Evolutionary conservation across 2,113 vertebrate species (phyloP).

Genomic region (Calypte anna): DNA sequence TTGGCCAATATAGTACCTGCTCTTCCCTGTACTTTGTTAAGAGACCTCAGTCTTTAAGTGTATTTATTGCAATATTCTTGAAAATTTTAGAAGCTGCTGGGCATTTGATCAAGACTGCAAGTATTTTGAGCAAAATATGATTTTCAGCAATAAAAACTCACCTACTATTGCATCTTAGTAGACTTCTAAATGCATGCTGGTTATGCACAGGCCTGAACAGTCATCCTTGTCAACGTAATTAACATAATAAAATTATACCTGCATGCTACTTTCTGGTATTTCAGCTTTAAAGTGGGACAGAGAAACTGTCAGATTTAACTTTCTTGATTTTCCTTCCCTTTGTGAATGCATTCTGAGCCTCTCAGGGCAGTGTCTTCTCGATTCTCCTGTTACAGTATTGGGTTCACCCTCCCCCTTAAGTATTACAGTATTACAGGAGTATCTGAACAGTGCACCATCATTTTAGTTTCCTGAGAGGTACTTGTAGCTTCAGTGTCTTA

Average conservation of each 20-base stretch:
- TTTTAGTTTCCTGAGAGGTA: background rate
- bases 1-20: background rate
- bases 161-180: background rate
- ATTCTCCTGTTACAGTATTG: background rate
- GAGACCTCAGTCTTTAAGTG: background rate
- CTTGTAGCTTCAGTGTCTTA: background rate
- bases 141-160: background rate
- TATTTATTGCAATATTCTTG: background rate
- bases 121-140: background rate
- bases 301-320: background rate
- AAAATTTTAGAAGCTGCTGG: background rate
- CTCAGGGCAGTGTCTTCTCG: accelerated
- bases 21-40: background rate
- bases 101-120: background rate
- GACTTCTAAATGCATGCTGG: background rate
- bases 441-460: background rate
- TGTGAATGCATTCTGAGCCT: background rate
- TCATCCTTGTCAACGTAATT: background rate
- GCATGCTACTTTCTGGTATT: background rate
- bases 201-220: background rate
- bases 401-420: background rate
- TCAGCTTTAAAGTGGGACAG: background rate
- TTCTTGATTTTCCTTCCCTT: background rate
- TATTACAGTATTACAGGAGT: background rate
- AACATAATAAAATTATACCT: background rate